Evolutionary conservation across 1,140 invertebrate species (phyloP).

Genomic region (Orius insidiosus): DNA sequence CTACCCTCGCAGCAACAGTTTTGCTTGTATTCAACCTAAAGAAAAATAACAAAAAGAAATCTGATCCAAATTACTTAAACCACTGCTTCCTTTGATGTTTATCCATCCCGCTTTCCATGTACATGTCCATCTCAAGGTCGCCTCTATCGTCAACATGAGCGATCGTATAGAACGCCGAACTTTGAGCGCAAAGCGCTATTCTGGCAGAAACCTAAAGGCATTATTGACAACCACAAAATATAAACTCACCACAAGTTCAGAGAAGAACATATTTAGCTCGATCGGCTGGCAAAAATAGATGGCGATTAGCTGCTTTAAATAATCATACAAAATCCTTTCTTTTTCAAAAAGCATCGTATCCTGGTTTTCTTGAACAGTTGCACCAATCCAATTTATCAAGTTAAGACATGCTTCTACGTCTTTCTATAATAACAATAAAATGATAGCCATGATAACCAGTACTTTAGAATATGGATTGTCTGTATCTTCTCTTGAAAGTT

Average conservation of each 20-base stretch:
- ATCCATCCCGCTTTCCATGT: slow-evolving; percentile 3
- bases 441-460: no score
- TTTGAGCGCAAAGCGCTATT: slow-evolving; percentile 7
- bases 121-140: slow-evolving; percentile 6
- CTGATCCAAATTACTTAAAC: neutral
- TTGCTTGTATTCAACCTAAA: slow-evolving; percentile 1
- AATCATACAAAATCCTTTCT: slow-evolving; percentile 1
- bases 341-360: neutral
- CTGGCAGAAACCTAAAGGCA: neutral
- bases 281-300: slow-evolving; percentile 7
- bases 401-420: slow-evolving; percentile 1
- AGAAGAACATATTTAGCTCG: slow-evolving; percentile 6
- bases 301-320: slow-evolving; percentile 5
- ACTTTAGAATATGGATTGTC: slow-evolving; percentile 3
- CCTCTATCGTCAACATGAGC: slow-evolving; percentile 6
- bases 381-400: neutral
- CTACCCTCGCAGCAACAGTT: slow-evolving; percentile 4
- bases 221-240: no score
- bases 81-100: slow-evolving; percentile 3
- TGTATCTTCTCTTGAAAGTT: neutral
- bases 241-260: neutral
- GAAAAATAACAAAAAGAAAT: no score
- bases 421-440: no score
- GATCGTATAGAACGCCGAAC: slow-evolving; percentile 3
- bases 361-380: slow-evolving; percentile 5